A percentile compares a stretch with the other conserved stretches of the same genome.
Conservation (phyloP, 2,888 invertebrate species). For the Formica aserva region DNA sequence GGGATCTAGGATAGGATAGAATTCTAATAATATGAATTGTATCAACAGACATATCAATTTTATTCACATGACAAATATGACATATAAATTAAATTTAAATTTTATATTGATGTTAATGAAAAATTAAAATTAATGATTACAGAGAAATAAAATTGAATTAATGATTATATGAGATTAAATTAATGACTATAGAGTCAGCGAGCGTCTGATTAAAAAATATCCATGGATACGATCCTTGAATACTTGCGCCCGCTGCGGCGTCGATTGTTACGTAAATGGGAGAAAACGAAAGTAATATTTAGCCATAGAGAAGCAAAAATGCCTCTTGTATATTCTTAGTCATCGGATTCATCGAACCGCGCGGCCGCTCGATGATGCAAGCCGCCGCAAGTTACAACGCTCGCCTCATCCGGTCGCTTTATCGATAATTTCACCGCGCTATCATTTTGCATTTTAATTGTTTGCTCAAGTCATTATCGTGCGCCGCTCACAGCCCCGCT, state of each 20-base stretch:
- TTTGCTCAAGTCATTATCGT: constrained; percentile 45
- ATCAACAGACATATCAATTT: neutral
- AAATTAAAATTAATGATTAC: neutral
- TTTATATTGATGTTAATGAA: neutral
- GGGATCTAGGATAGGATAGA: no score
- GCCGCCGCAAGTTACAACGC: constrained; percentile 25
- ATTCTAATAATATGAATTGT: neutral
- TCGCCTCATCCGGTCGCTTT: constrained; percentile 22
- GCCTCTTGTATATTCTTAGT: constrained; percentile 45
- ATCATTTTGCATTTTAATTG: constrained; percentile 54
- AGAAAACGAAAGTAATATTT: constrained; percentile 55
- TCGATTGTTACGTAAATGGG: constrained; percentile 39
- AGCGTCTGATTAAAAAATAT: neutral
- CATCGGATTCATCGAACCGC: constrained; percentile 48
- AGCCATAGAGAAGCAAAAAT: constrained; percentile 48
- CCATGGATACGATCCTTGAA: neutral
- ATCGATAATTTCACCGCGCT: constrained; percentile 42
- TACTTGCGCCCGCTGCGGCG: constrained; percentile 1
- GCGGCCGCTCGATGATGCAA: constrained; percentile 40
- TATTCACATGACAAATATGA: neutral
- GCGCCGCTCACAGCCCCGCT: neutral
- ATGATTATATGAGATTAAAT: neutral
- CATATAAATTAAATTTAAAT: neutral
- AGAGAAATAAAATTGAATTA: neutral
- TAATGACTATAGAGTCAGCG: neutral